Evolutionary conservation across 2,888 invertebrate species (phyloP).

Genomic region (Cerastoderma edule): DNA sequence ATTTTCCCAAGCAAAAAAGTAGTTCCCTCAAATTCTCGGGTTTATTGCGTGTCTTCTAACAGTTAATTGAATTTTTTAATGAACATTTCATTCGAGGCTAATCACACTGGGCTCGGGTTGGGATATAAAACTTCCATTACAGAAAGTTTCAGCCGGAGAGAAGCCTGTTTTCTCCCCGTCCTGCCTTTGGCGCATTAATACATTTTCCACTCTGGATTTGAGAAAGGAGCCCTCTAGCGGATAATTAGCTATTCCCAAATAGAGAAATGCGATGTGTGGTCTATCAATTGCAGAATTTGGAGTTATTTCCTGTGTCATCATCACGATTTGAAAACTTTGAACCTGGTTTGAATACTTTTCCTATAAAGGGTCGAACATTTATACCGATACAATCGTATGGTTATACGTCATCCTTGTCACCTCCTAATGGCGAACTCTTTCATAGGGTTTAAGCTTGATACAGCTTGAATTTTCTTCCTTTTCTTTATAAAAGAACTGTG

Average conservation of each 20-base stretch:
- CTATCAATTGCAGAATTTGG: constrained; percentile 9
- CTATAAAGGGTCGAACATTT: no score
- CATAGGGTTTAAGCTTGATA: no score
- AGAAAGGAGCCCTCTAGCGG: constrained; percentile 13
- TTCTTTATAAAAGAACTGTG: no score
- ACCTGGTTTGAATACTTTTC: no score
- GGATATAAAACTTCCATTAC: constrained; percentile 20
- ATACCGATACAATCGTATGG: no score
- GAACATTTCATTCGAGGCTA: constrained; percentile 23
- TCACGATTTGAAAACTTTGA: no score
- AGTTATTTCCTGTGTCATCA: no score
- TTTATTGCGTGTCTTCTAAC: constrained; percentile 24
- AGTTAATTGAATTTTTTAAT: constrained; percentile 26
- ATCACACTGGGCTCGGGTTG: constrained; percentile 19
- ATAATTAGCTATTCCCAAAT: constrained; percentile 22
- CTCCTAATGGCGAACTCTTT: no score
- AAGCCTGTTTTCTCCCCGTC: background rate
- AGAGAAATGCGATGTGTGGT: constrained; percentile 20
- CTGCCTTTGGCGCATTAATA: constrained; percentile 16
- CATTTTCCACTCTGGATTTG: constrained; percentile 16
- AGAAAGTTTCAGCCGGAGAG: constrained; percentile 6
- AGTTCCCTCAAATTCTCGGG: constrained; percentile 13
- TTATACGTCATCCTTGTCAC: no score
- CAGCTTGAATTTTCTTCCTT: no score
- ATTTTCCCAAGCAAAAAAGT: constrained; percentile 14